These are phyloP conservation scores for Aegotheles bennettii DNA, from an alignment of 2,113 vertebrate species.

Conservation along the genomic window DNA sequence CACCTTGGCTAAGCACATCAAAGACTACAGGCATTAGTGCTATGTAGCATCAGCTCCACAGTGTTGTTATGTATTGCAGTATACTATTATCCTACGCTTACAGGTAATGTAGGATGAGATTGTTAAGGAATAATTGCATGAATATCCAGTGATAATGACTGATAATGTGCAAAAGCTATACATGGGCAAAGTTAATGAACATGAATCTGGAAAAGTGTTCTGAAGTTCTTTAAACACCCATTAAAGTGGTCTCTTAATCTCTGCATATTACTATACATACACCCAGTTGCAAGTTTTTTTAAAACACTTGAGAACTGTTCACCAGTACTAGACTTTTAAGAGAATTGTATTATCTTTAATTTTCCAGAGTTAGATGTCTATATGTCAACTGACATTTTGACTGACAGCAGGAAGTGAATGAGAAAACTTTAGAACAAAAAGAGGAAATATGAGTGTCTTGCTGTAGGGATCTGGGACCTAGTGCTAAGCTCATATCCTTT, in stretches of 20 bases:
- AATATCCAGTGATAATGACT: not conserved
- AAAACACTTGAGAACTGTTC: not conserved
- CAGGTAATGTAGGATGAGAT: not conserved
- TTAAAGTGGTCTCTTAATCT: not conserved
- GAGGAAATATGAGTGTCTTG: not conserved
- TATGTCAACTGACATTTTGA: not conserved
- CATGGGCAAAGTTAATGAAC: not conserved
- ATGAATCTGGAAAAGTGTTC: not conserved
- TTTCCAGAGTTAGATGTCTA: not conserved
- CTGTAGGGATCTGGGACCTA: not conserved
- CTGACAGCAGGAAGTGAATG: not conserved
- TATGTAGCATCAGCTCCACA: not conserved
- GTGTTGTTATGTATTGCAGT: not conserved
- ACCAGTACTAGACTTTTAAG: not conserved
- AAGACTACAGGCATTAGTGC: not conserved
- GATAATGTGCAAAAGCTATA: not conserved
- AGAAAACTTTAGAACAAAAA: not conserved
- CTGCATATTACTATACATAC: not conserved
- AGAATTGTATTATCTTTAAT: not conserved
- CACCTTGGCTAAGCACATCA: not conserved
- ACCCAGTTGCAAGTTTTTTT: not conserved
- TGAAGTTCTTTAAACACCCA: not conserved
- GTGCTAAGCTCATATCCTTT: not conserved
- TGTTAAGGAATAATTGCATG: not conserved
- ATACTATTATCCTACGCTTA: not conserved